Percentiles rank a stretch among this genome's conserved stretches.
Conservation (phyloP, 2,797 vertebrate genomes). For the Momotus momota region DNA sequence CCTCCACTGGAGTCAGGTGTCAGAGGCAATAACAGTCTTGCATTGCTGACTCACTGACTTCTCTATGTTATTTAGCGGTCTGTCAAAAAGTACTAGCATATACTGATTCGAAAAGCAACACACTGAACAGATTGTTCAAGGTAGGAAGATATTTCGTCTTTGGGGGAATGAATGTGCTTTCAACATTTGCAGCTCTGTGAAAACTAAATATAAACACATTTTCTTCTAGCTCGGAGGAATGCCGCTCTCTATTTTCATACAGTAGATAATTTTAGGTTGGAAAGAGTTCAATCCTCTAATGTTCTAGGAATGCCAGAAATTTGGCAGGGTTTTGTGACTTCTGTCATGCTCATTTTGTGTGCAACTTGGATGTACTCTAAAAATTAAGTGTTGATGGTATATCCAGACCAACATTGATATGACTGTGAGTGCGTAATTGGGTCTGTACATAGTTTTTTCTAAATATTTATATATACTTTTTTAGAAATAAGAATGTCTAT, state of each 20-base stretch:
- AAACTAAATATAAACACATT: neutral
- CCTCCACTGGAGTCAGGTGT: constrained; percentile 8
- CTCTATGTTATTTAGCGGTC: constrained; percentile 39
- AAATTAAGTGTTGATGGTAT: neutral
- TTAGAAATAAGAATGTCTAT: neutral
- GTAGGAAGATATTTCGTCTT: neutral
- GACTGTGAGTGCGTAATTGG: neutral
- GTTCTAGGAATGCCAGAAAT: neutral
- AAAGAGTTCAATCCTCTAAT: neutral
- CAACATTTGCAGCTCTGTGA: neutral
- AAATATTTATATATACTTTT: neutral
- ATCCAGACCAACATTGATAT: neutral
- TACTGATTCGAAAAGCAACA: constrained; percentile 3
- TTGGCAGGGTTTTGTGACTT: neutral
- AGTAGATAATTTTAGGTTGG: neutral
- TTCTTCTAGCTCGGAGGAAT: neutral
- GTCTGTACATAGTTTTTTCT: neutral
- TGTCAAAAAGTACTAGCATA: constrained; percentile 54
- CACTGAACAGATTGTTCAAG: neutral
- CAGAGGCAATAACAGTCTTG: constrained; percentile 1
- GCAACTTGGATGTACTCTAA: neutral
- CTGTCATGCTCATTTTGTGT: neutral
- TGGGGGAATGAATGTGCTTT: neutral
- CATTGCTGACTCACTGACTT: constrained; percentile 40
- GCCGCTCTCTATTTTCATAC: neutral